phyloP scores from a whole-genome alignment of 2,888 invertebrate genomes.

The Euzetes globulus region DNA sequence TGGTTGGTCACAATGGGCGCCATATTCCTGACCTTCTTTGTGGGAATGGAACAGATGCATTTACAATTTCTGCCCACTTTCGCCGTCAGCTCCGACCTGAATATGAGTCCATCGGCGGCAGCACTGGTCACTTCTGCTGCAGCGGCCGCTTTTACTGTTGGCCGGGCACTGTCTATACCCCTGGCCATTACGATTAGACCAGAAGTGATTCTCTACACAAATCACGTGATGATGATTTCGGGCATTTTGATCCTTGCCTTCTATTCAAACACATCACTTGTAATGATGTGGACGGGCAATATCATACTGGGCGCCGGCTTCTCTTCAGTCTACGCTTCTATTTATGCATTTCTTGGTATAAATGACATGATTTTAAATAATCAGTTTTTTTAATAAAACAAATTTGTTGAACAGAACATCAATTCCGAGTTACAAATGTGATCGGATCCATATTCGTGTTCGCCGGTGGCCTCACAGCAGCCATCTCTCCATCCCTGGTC shows the following conservation, averaged over 20 bases:
- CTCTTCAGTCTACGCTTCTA: slow-evolving; percentile 34
- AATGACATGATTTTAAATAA: too few species aligned
- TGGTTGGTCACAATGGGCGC: slow-evolving; percentile 35
- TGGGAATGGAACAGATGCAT: slow-evolving; percentile 36
- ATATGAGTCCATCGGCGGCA: slow-evolving; percentile 30
- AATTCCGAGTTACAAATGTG: slow-evolving; percentile 28
- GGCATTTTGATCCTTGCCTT: slow-evolving; percentile 29
- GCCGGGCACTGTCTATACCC: slow-evolving; percentile 33
- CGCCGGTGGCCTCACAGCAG: slow-evolving; percentile 35
- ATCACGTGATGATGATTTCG: slow-evolving; percentile 30
- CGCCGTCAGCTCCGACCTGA: slow-evolving; percentile 32
- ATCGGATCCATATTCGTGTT: slow-evolving; percentile 35
- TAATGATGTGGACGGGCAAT: slow-evolving; percentile 33
- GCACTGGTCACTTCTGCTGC: slow-evolving; percentile 31
- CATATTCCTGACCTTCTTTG: slow-evolving; percentile 32
- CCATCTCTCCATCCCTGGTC: slow-evolving; percentile 32
- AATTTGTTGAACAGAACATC: background rate
- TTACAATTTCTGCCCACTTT: slow-evolving; percentile 35
- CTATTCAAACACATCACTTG: slow-evolving; percentile 29
- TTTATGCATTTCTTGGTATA: slow-evolving; percentile 34
- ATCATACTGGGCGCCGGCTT: slow-evolving; percentile 33
- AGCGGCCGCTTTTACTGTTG: slow-evolving; percentile 32
- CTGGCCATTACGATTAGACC: slow-evolving; percentile 27
- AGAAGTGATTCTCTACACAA: slow-evolving; percentile 34
- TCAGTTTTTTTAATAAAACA: background rate